Evolutionary conservation across 2,113 vertebrate genomes (phyloP).

Genomic region (Actenoides lindsayi): DNA sequence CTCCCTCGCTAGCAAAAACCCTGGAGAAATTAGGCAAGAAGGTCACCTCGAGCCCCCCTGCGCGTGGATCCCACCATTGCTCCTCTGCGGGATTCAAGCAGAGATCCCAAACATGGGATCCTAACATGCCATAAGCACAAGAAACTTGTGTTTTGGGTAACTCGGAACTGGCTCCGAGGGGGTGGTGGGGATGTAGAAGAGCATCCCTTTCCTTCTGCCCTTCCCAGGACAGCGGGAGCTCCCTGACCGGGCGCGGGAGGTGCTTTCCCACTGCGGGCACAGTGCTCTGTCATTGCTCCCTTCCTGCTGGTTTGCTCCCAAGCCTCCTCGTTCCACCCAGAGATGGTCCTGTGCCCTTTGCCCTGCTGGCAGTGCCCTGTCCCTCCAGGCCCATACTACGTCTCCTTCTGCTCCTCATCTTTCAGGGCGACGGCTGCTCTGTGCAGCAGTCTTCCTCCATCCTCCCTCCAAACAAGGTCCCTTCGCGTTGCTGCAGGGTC

Average conservation of each 20-base stretch:
- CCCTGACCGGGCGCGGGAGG: rapidly evolving
- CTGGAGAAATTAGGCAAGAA: neutral
- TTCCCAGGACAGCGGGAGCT: neutral
- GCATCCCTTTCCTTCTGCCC: neutral
- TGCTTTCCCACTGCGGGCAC: rapidly evolving
- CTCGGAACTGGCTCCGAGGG: neutral
- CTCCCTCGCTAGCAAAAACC: neutral
- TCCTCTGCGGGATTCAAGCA: neutral
- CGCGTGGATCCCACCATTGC: rapidly evolving
- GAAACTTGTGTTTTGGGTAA: neutral
- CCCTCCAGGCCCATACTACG: neutral
- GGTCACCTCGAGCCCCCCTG: neutral
- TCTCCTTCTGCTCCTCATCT: neutral
- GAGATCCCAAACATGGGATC: rapidly evolving
- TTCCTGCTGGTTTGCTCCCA: neutral
- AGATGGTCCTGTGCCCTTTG: rapidly evolving
- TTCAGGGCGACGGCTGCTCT: rapidly evolving
- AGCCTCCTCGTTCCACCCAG: neutral
- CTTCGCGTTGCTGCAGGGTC: neutral
- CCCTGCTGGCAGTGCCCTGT: neutral
- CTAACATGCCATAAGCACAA: rapidly evolving
- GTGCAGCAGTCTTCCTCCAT: neutral
- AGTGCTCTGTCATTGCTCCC: rapidly evolving
- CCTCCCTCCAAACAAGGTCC: neutral
- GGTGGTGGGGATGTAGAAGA: too few relatives aligned